A percentile compares a stretch with the other conserved stretches of the same genome.
These are phyloP conservation scores for Anthonomus grandis DNA, from an alignment of 1,140 invertebrate genomes.

Conservation along the genomic window DNA sequence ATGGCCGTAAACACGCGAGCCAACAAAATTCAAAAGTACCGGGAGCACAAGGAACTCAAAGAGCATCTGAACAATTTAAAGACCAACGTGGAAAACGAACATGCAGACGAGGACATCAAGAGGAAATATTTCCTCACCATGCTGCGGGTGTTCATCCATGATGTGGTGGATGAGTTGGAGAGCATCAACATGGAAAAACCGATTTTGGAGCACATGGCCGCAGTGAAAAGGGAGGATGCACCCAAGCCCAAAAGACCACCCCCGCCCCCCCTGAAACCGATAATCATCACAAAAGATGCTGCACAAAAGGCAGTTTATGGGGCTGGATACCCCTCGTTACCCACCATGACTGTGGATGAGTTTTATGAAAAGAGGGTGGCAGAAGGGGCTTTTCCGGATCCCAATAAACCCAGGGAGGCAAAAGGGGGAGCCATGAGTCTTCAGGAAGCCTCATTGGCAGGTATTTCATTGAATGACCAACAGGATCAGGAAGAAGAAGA, in stretches of 20 bases:
- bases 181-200: conserved; percentile 69
- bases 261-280: conserved; percentile 69
- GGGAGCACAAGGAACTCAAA: conserved; percentile 76
- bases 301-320: conserved; percentile 93
- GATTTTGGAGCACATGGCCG: conserved; percentile 69
- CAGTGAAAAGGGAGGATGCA: conserved; percentile 49
- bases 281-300: conserved; percentile 88
- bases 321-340: conserved; percentile 89
- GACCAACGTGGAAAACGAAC: conserved; percentile 58
- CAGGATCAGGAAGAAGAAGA: conserved; percentile 55
- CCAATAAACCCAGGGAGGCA: conserved; percentile 35
- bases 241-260: conserved; percentile 48
- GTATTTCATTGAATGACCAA: conserved; percentile 45
- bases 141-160: conserved; percentile 70
- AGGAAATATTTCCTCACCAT: conserved; percentile 80
- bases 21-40: conserved; percentile 75
- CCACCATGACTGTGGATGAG: conserved; percentile 89
- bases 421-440: conserved; percentile 36
- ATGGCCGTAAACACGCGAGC: conserved; percentile 56
- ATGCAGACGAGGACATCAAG: conserved; percentile 76
- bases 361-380: conserved; percentile 86
- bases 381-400: conserved; percentile 63
- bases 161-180: conserved; percentile 74
- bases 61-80: conserved; percentile 64
- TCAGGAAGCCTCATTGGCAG: conserved; percentile 44